Percentiles rank a stretch among this genome's conserved stretches.
Conservation (phyloP, 2,113 vertebrate genomes). For the Spea bombifrons region DNA sequence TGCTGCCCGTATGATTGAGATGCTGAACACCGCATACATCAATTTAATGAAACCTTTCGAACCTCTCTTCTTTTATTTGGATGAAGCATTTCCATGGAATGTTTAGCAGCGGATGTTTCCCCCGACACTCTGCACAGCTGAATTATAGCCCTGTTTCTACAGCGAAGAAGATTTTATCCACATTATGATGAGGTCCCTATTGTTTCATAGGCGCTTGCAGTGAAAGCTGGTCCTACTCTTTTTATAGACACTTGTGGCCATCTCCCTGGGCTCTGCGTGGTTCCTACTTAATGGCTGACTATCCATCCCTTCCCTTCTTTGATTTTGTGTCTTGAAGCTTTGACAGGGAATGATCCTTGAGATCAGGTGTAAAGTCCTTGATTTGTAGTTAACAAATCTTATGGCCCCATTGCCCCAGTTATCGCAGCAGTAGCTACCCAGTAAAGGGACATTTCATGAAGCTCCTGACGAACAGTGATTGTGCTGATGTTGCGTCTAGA, state of each 20-base stretch:
- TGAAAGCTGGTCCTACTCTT: conserved; percentile 19
- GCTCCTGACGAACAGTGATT: too few relatives aligned
- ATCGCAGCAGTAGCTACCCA: too few relatives aligned
- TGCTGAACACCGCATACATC: conserved; percentile 40
- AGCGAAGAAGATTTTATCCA: conserved; percentile 45
- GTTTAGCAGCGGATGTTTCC: conserved; percentile 46
- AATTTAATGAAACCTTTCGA: conserved; percentile 50
- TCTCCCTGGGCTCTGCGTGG: conserved; percentile 7
- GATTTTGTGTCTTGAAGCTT: neutral
- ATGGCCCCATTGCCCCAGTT: too few relatives aligned
- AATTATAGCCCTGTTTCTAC: conserved; percentile 42
- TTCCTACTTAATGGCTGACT: conserved; percentile 1
- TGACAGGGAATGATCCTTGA: neutral
- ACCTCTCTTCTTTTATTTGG: conserved; percentile 49
- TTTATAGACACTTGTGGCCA: conserved; percentile 44
- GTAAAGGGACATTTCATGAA: too few relatives aligned
- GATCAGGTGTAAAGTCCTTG: neutral
- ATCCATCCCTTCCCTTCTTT: neutral
- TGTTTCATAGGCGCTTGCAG: conserved; percentile 22
- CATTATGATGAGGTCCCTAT: conserved; percentile 42
- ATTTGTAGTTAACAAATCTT: too few relatives aligned
- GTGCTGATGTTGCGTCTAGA: too few relatives aligned
- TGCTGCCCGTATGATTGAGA: conserved; percentile 42
- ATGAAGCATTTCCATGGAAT: conserved; percentile 49
- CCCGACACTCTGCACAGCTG: conserved; percentile 33